phyloP scores from a whole-genome alignment of 2,113 vertebrate species.

The Ameiurus melas region DNA sequence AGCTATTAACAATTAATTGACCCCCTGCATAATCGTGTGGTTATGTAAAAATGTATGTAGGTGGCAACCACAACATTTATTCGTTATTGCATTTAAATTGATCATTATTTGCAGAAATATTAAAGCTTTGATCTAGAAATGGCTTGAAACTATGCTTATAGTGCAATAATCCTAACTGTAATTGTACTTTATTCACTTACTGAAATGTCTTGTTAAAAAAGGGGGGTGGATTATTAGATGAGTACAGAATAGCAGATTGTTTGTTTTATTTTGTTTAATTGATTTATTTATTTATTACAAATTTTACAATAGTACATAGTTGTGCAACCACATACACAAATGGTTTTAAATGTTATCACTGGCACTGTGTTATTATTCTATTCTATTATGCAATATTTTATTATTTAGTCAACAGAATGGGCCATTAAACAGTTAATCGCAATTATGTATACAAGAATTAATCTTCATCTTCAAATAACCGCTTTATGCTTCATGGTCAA shows the following conservation, averaged over 20 bases:
- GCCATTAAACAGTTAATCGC: background rate
- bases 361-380: background rate
- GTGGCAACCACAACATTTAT: background rate
- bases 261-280: background rate
- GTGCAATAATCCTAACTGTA: background rate
- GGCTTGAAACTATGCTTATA: background rate
- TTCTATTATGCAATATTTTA: background rate
- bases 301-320: background rate
- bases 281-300: too few relatives aligned
- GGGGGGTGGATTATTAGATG: background rate
- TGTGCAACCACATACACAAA: background rate
- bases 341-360: background rate
- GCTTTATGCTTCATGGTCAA: background rate
- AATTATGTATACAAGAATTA: background rate
- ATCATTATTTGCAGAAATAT: background rate
- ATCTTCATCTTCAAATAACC: background rate
- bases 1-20: background rate
- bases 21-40: background rate
- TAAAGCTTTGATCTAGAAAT: background rate
- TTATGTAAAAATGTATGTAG: background rate
- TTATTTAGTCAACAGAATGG: background rate
- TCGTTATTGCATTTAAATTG: background rate
- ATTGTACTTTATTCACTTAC: background rate
- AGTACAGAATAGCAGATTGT: background rate
- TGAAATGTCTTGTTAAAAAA: background rate